Evolutionary conservation across 2,113 vertebrate species (phyloP), one percentile per base, ranked within the genome.

Genomic region (Leiothrix lutea): DNA sequence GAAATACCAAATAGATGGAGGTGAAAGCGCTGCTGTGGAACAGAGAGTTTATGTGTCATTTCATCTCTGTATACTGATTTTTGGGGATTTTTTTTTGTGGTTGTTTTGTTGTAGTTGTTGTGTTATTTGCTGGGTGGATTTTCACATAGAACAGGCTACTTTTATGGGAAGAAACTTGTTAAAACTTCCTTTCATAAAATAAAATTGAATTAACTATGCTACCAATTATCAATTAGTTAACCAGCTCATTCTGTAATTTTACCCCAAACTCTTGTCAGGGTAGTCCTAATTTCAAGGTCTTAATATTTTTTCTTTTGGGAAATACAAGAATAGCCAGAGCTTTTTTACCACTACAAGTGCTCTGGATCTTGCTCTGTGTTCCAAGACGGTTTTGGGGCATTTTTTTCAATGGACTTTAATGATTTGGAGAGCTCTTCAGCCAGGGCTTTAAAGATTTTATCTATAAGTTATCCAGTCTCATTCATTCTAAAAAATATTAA

Each of bases 1-100:
- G 12, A 88, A 85, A 80, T 65, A 90, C 25, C 79, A 94, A 80
- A 86, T 54, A 86, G 36, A 72, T 71, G 56, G 70, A 94, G 58
- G 42, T 72, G 66, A 80, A 87, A 87, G 54, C 3, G 1, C 54
- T 54, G 44, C 45, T 51, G 26, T 57, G 40, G 70, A 81, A 60
- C 38, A 60, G 53, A 18, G 36, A 48, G 40, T 75, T 91, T 65
- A 45, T 31, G 28, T 44, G 22, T 12, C 24, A 26, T 64, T 80
- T 82, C 35, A 48, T 25, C 14, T 54, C 21, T 44, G 23, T 15
- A 24, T 12, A n/a, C 22, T 25, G 45, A 35, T 61, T 69, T 61
- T 20, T 23, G 6, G 29, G 19, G 23, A 6, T 2, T 20, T 29
- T 35, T 50, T 58, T 35, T 57, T 23, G 8, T 58, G 17, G 11